Base-by-base conservation (phyloP, 1,140 invertebrate genomes). In the Gryon sp. region DNA sequence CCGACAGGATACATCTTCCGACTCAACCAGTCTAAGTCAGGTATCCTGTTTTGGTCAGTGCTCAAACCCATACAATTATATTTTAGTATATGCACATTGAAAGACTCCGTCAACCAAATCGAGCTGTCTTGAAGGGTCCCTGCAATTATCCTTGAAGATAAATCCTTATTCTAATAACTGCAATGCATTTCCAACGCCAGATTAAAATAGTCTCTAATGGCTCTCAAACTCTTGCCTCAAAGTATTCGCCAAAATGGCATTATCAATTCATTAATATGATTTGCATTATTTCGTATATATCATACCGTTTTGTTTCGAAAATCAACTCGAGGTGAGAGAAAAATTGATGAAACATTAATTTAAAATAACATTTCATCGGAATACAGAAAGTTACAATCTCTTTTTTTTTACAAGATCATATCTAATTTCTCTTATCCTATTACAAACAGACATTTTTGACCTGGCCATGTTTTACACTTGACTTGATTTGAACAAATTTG, bases 401-500 rank as follows among this genome's bases (percentile, higher is more conserved):
- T 7, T 24, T 24, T 4, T 3, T 7, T 68, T 55, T 38, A 24
- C 28, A 53, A 46, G 55, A 68, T 76, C 18, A 19, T 76, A 69
- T 76, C 73, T 65, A 65, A 60, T 69, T 70, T 76, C 59, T 65
- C 59, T 75, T 62, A 76, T 76, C 73, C 73, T 66, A 55, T 66
- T 66, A 68, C 72, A 60, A 16, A 20, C 28, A 28, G 72, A 48
- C 69, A 76, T 50, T 62, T 57, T 59, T 62, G n/a, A 55, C 62
- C 32, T 18, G 22, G 19, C 55, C 62, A 24, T 20, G 38, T 62
- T 53, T 75, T 68, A 66, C 72, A 62, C 24, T 60, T 68, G 7
- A 32, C 66, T 75, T 68, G 40, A 75, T 68, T 38, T 24, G 22
- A 26, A 45, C 62, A 30, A 53, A 62, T 55, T 75, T 40, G n/a